Conservation (phyloP, 2,113 vertebrate species). For the Oryzias curvinotus region DNA sequence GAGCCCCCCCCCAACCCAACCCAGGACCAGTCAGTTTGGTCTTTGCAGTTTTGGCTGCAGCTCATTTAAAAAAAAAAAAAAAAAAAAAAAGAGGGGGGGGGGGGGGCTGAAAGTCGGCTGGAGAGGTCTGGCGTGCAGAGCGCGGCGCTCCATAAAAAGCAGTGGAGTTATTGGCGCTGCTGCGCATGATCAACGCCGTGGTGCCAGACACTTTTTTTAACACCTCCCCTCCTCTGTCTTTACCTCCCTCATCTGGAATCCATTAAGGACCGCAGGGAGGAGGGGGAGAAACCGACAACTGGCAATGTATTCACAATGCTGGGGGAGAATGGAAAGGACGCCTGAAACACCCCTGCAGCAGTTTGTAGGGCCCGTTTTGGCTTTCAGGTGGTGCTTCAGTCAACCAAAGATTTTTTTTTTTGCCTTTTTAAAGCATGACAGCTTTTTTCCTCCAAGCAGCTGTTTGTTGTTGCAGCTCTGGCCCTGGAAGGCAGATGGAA, state of each 20-base stretch:
- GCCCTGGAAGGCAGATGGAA: slow-evolving; percentile 37
- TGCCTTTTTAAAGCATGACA: not conserved
- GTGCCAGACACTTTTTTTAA: slow-evolving; percentile 84
- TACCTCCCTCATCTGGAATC: slow-evolving; percentile 91
- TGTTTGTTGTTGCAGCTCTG: slow-evolving; percentile 21
- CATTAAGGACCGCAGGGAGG: slow-evolving; percentile 82
- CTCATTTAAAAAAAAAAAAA: slow-evolving; percentile 10
- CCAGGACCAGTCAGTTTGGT: not conserved
- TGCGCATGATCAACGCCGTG: slow-evolving; percentile 83
- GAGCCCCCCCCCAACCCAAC: slow-evolving; percentile 2
- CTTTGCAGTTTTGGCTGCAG: slow-evolving; percentile 25
- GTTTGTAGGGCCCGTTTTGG: slow-evolving; percentile 51
- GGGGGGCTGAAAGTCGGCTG: slow-evolving; percentile 65
- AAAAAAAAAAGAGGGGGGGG: slow-evolving; percentile 18
- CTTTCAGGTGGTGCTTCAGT: slow-evolving; percentile 38
- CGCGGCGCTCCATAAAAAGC: slow-evolving; percentile 79
- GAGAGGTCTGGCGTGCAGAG: slow-evolving; percentile 75
- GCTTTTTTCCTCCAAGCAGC: slow-evolving; percentile 11
- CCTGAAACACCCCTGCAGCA: slow-evolving; percentile 56
- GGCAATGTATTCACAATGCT: slow-evolving; percentile 75
- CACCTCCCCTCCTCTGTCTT: slow-evolving; percentile 76
- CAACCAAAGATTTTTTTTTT: slow-evolving; percentile 37
- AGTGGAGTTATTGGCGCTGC: slow-evolving; percentile 85
- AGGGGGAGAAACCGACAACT: slow-evolving; percentile 70
- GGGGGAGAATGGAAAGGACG: slow-evolving; percentile 60